Evolutionary conservation across 2,113 vertebrate species (phyloP), one percentile per base, ranked within the genome.

Genomic region (Melanerpes aurifrons): DNA sequence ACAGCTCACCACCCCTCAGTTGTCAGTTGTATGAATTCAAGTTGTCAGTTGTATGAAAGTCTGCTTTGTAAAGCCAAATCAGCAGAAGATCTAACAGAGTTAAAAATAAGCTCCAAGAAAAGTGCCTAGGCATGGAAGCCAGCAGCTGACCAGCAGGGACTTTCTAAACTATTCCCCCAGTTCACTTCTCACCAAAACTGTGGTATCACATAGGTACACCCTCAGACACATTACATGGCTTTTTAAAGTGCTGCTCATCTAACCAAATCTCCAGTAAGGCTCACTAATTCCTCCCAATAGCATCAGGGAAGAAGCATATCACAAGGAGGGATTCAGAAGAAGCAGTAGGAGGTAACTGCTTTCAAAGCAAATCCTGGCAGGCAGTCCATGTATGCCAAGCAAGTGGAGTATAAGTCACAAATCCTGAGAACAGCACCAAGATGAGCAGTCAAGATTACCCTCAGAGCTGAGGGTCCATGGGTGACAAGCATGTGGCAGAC

Each of bases 31-130:
- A 81, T 20, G 53, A 89, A 91, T 91, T 81, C 77, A 94, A 89
- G 81, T 43, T 92, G 85, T 75, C 93, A 94, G 48, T 72, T 18
- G 32, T 37, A 93, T 19, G 19, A n/a, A 90, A 77, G 57, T 61
- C 80, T 70, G 61, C 80, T 86, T 80, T 96, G 53, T 83, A 70
- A 83, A 94, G 66, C 43, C 80, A 69, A 90, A 90, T 64, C 88
- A 93, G 53, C 76, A 83, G 69, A 80, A 91, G 73, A 90, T 88
- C 82, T 77, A 74, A 70, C 79, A 40, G 45, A 31, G 76, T 90
- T 95, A 95, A 96, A 96, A 94, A 93, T 88, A 96, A 94, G 77
- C 37, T 78, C 64, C 37, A 86, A 92, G 71, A 91, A 63, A 88
- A 96, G 43, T 4, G 17, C 73, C 62, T 74, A 78, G 37, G 62